A percentile compares a stretch with the other conserved stretches of the same genome.
phyloP scores from a whole-genome alignment of 2,797 vertebrate species.

The Euthynnus affinis region DNA sequence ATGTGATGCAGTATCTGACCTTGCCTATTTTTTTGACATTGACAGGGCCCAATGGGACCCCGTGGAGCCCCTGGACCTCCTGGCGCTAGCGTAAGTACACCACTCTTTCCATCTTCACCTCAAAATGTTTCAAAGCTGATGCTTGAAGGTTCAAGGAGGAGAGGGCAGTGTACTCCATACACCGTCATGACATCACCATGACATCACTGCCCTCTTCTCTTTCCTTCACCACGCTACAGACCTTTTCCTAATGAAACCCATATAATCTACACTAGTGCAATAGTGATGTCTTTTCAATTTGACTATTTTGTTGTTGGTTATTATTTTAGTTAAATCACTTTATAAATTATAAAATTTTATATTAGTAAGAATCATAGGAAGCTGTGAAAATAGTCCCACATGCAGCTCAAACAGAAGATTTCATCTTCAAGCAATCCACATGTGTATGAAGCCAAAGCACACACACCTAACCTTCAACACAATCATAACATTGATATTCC shows the following conservation, averaged over 20 bases:
- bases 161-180: not conserved
- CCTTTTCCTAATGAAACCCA: not conserved
- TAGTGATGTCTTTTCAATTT: not conserved
- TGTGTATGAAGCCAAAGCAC: too few species aligned
- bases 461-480: too few species aligned
- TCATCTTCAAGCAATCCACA: too few species aligned
- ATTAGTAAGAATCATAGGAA: not conserved
- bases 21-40: conserved; percentile 52
- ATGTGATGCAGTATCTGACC: conserved; percentile 32
- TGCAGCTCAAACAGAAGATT: too few species aligned
- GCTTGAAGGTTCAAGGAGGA: not conserved
- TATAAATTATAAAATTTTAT: too few species aligned
- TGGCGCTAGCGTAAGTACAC: conserved; percentile 91
- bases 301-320: not conserved
- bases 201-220: not conserved
- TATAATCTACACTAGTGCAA: not conserved
- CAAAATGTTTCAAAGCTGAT: not conserved
- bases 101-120: conserved; percentile 1
- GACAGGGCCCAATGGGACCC: conserved; percentile 94
- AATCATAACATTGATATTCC: not conserved
- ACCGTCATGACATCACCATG: not conserved
- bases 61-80: conserved; percentile 93
- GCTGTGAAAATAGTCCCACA: not conserved
- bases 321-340: not conserved
- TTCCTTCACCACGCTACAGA: not conserved